Evolutionary conservation across 2,888 invertebrate species (phyloP).

Genomic region (Quadroppia sp.): DNA sequence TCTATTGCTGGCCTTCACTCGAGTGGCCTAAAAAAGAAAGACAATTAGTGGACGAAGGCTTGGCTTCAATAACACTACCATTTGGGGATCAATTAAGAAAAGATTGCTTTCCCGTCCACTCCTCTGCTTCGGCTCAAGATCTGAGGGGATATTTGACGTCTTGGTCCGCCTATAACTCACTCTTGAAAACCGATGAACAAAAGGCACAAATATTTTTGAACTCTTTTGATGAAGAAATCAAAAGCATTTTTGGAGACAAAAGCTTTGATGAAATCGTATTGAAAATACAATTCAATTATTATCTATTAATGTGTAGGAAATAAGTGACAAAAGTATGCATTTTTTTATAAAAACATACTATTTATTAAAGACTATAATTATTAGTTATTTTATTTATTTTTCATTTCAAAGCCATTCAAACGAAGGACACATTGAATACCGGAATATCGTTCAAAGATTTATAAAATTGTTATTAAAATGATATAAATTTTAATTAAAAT

Average conservation of each 20-base stretch:
- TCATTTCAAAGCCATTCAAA: too few species aligned
- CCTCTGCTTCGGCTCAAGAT: slow-evolving; percentile 38
- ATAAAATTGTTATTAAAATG: too few species aligned
- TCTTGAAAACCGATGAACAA: slow-evolving; percentile 38
- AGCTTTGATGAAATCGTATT: slow-evolving; percentile 37
- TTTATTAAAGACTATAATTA: too few species aligned
- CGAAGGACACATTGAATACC: too few species aligned
- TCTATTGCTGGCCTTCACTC: slow-evolving; percentile 13
- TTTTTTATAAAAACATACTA: too few species aligned
- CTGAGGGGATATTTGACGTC: slow-evolving; percentile 44
- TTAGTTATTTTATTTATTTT: too few species aligned
- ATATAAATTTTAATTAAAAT: too few species aligned
- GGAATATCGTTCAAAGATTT: too few species aligned
- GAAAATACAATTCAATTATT: slow-evolving; percentile 42
- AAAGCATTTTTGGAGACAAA: slow-evolving; percentile 25
- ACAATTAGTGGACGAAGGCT: slow-evolving; percentile 43
- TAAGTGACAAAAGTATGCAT: too few species aligned
- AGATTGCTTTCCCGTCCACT: slow-evolving; percentile 29
- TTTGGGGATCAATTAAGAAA: slow-evolving; percentile 39
- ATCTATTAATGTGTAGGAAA: slow-evolving; percentile 43
- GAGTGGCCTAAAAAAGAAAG: slow-evolving; percentile 35
- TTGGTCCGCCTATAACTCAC: slow-evolving; percentile 45
- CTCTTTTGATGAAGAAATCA: slow-evolving; percentile 35
- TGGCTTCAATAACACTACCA: slow-evolving; percentile 41
- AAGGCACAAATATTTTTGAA: slow-evolving; percentile 38